These are phyloP conservation scores for Myotis brandtii DNA, from an alignment of 2,113 vertebrate species.

Conservation along the genomic window DNA sequence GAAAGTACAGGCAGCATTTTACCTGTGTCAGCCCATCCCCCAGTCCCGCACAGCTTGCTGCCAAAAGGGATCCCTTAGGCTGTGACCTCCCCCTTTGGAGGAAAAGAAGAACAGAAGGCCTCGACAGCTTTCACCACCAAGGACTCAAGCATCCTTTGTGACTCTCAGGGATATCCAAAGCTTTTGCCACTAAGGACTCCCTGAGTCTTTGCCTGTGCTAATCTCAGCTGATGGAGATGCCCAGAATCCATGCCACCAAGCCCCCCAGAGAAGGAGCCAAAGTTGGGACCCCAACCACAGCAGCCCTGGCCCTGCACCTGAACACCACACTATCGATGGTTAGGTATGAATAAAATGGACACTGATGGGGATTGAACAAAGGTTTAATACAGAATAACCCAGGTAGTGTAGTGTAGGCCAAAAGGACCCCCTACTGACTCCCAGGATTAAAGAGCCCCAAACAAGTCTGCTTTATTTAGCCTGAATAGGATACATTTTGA, in stretches of 20 bases:
- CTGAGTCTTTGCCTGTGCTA: background rate
- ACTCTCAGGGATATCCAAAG: no score
- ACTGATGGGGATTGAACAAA: background rate
- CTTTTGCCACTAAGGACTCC: background rate
- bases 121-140: background rate
- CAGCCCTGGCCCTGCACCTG: fast-evolving
- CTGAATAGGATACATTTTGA: background rate
- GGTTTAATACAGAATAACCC: background rate
- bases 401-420: background rate
- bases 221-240: background rate
- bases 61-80: background rate
- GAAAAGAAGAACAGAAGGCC: background rate
- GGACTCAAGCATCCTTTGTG: background rate
- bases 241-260: background rate
- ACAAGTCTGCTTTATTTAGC: background rate
- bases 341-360: background rate
- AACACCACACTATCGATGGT: background rate
- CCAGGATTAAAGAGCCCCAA: background rate
- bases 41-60: background rate
- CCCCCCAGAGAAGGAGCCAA: background rate
- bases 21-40: background rate
- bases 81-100: background rate
- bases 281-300: no score
- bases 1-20: background rate
- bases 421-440: background rate